Conservation (phyloP, 30 jellyfish, hydroid and myxozoan species). For the Mastigias papua region DNA sequence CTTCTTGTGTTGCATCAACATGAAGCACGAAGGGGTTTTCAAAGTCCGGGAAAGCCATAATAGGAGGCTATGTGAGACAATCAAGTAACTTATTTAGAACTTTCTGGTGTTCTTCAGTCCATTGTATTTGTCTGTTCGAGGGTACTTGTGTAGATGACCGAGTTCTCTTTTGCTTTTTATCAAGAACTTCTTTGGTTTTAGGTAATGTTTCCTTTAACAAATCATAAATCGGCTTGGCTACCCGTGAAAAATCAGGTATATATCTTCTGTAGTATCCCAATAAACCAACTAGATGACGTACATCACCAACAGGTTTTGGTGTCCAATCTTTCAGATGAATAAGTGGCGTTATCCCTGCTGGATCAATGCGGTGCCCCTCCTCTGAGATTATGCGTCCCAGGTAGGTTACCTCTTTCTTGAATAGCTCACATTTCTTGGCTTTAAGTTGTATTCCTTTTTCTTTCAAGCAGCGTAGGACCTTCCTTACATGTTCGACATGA, state of each 20-base stretch:
- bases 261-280: slow-evolving; percentile 37
- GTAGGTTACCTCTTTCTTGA: slow-evolving; percentile 41
- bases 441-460: slow-evolving; percentile 38
- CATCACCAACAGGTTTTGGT: slow-evolving; percentile 28
- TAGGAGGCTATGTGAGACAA: slow-evolving; percentile 56
- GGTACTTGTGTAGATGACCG: slow-evolving; percentile 16
- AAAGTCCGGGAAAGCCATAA: slow-evolving; percentile 68
- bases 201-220: slow-evolving; percentile 5
- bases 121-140: slow-evolving; percentile 19
- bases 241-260: slow-evolving; percentile 25
- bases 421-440: slow-evolving; percentile 26
- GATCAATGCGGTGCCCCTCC: slow-evolving; percentile 36
- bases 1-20: slow-evolving; percentile 66
- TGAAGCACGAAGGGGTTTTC: slow-evolving; percentile 66
- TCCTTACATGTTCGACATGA: slow-evolving; percentile 33
- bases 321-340: slow-evolving; percentile 7
- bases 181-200: background rate
- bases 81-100: slow-evolving; percentile 39
- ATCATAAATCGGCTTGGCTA: slow-evolving; percentile 57
- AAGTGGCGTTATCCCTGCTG: slow-evolving; percentile 24
- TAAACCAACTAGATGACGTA: slow-evolving; percentile 23
- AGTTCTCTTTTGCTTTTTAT: background rate
- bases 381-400: slow-evolving; percentile 46
- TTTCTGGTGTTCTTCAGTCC: slow-evolving; percentile 46
- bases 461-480: slow-evolving; percentile 18